Evolutionary conservation across 2,113 vertebrate genomes (phyloP).

Genomic region (Lethenteron camtschaticum): DNA sequence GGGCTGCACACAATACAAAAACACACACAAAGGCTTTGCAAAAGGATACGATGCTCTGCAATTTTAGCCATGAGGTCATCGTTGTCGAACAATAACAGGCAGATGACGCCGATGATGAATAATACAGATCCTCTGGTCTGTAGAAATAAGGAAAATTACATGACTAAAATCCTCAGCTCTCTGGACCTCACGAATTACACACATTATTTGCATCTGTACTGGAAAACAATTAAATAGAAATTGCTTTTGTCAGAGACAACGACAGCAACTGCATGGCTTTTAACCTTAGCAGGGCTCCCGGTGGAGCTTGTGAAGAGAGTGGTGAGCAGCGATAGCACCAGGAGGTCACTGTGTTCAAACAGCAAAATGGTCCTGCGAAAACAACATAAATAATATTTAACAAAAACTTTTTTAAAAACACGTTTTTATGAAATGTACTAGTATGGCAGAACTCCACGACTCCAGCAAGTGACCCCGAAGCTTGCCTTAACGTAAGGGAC

Average conservation of each 20-base stretch:
- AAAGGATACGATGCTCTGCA: constrained; percentile 98
- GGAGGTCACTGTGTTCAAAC: constrained; percentile 80
- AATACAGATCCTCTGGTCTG: constrained; percentile 84
- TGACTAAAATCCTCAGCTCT: not conserved
- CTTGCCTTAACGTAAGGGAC: no score
- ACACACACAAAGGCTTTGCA: not conserved
- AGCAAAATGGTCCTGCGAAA: constrained; percentile 53
- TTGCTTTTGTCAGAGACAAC: not conserved
- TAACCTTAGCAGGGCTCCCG: constrained; percentile 82
- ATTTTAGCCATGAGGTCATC: constrained; percentile 98
- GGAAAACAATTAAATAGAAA: not conserved
- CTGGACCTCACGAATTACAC: not conserved
- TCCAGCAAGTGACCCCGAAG: no score
- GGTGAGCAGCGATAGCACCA: constrained; percentile 64
- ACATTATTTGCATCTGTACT: not conserved
- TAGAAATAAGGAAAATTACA: not conserved
- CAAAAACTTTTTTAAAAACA: not conserved
- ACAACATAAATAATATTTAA: no score
- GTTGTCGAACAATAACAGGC: constrained; percentile 85
- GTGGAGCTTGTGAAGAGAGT: constrained; percentile 77
- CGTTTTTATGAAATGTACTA: not conserved
- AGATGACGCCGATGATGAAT: constrained; percentile 86
- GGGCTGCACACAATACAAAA: not conserved
- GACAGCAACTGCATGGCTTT: not conserved
- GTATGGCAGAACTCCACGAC: not conserved